Base-by-base conservation (phyloP, 35 echinoderm and acorn worm genomes). In the Hemicentrotus pulcherrimus region DNA sequence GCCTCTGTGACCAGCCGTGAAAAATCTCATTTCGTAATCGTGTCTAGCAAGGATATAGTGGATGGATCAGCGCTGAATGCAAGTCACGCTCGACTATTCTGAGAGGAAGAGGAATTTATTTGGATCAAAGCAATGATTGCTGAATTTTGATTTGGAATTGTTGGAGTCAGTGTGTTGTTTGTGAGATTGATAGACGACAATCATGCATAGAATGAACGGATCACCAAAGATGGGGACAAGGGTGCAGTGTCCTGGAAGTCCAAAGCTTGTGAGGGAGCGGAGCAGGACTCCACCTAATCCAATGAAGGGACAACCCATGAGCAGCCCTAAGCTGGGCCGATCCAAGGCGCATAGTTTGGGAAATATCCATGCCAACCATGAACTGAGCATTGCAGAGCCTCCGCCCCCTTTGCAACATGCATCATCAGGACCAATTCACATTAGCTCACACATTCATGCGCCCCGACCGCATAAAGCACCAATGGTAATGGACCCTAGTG, bases 211-310 rank as follows among this genome's bases (percentile, higher is more conserved):
- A 45, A 90, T 90, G 91, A 93, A 93, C 12, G 91, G 91, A 50
- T 93, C 91, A 8, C 91, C 91, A 1, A 93, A 93, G 12, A 58
- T 58, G 46, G 91, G 91, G 30, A 93, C 91, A 13, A 93, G 41
- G 91, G 45, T 93, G 7, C 91, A 93, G 9, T 31, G 30, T 31
- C 91, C 45, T 3, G 91, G 91, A 8, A 93, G 91, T 31, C 91
- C 91, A 13, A 93, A 93, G 47, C 10, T 93, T 10, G 91, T 46
- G 4, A 47, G 91, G 91, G 91, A 93, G 48, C 5, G 91, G 91
- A 93, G 91, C 91, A 93, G 91, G 91, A 93, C 91, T 93, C 91
- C 91, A 48, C 91, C 91, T 3, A 93, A 93, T 58, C 91, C 91
- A 11, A 31, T 93, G 46, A 93, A 47, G 28, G 91, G 91, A 31